Base-by-base conservation (phyloP, 1,140 invertebrate genomes). In the Drosophila pruinosa region DNA sequence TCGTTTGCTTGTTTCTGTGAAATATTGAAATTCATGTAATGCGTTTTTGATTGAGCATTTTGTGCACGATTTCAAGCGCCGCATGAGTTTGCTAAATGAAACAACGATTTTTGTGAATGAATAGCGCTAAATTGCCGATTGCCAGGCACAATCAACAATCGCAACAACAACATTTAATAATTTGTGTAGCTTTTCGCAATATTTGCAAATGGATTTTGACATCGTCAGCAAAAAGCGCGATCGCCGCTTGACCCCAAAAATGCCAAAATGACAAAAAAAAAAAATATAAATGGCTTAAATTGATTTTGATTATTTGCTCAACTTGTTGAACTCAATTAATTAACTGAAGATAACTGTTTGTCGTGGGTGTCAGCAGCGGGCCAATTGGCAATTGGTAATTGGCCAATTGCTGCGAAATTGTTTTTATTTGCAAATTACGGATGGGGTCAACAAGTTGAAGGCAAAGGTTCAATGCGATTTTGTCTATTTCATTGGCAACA, bases 301-400 rank as follows among this genome's bases (percentile, higher is more conserved):
- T 82, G 81, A 86, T 86, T 86, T 86, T 88, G 61, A 86, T 86
- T 88, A 86, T 86, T 86, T 82, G 58, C 62, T 82, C 59, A 86
- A 82, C 81, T 88, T 69, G 71, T 88, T 86, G 81, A 86, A 86
- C 82, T 70, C 82, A 88, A 86, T 86, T 85, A 86, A 86, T 86
- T 86, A 86, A 77, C 77, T 59, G 38, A 47, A 86, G 81, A 85
- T 86, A 81, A 77, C 56, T 86, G n/a, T 39, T 48, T 75, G 74
- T 69, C 53, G 81, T 86, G 81, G 81, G 81, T 88, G 81, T 88
- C 78, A 72, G 56, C 71, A 43, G 31, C 48, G 36, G 50, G 28
- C 24, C 15, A 15, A 14, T 10, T 5, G 14, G 14, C 12, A 8
- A 24, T 38, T 24, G 45, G 12, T 12, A 15, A 39, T 24, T 50